Conservation (phyloP, 1,140 invertebrate species). For the Habropoda laboriosa region DNA sequence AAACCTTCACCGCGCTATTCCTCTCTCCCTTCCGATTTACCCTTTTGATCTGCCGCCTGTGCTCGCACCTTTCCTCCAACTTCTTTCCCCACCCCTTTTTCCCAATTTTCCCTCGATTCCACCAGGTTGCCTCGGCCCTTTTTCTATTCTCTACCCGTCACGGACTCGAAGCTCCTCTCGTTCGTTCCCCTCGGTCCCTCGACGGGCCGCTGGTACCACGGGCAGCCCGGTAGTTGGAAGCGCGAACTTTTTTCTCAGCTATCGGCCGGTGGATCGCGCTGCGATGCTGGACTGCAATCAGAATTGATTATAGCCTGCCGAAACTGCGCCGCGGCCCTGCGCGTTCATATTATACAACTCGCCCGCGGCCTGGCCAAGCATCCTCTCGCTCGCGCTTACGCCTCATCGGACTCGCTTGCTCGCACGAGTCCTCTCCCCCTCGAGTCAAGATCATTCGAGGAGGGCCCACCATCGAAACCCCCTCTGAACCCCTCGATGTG, state of each 20-base stretch:
- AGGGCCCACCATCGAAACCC: not conserved
- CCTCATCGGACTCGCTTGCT: conserved; percentile 25
- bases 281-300: conserved; percentile 79
- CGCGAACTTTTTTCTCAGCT: conserved; percentile 74
- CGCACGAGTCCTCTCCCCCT: conserved; percentile 1
- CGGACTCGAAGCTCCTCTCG: conserved; percentile 19
- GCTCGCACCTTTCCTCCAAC: not conserved
- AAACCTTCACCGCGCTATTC: too few species aligned
- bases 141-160: not conserved
- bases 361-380: conserved; percentile 70
- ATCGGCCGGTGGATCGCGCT: conserved; percentile 79
- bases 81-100: too few species aligned
- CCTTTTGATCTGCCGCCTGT: too few species aligned
- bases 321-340: conserved; percentile 74
- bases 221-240: conserved; percentile 77
- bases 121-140: not conserved
- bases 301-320: conserved; percentile 83
- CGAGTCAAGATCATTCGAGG: conserved; percentile 30
- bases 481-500: conserved; percentile 19
- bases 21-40: too few species aligned
- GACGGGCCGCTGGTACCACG: conserved; percentile 32
- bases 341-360: conserved; percentile 79
- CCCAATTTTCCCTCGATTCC: too few species aligned
- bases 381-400: conserved; percentile 47
- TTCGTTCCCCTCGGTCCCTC: conserved; percentile 4